These are phyloP conservation scores for Kryptopterus vitreolus DNA, from an alignment of 2,797 vertebrate genomes.

Conservation along the genomic window DNA sequence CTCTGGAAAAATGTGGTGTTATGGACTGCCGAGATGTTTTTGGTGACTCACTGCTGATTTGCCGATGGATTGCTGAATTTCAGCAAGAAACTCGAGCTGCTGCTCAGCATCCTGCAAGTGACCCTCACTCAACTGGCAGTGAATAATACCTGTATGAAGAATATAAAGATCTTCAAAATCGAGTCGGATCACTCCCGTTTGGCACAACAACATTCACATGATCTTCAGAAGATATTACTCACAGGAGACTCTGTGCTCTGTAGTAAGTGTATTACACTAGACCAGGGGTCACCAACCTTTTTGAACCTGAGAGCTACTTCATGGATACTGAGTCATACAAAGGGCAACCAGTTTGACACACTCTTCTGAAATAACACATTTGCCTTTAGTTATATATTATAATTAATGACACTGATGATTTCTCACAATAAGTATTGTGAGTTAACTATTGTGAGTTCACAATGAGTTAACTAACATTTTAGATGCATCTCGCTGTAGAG, in stretches of 20 bases:
- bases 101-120: constrained; percentile 90
- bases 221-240: not conserved
- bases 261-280: not conserved
- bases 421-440: too few species aligned
- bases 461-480: too few species aligned
- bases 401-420: too few species aligned
- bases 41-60: constrained; percentile 82
- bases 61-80: constrained; percentile 91
- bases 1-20: not conserved
- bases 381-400: too few species aligned
- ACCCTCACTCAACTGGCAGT: constrained; percentile 87
- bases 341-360: too few species aligned
- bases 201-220: not conserved
- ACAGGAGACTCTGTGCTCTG: too few species aligned
- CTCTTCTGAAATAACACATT: too few species aligned
- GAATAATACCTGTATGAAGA: constrained; percentile 86
- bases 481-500: too few species aligned
- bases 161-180: not conserved
- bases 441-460: too few species aligned
- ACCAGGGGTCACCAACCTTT: too few species aligned
- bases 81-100: constrained; percentile 91
- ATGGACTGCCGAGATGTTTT: not conserved
- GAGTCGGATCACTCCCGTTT: not conserved
- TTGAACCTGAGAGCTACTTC: too few species aligned
- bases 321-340: too few species aligned